These are phyloP conservation scores for Blastobasis adustella DNA, from an alignment of 2,888 invertebrate genomes.

Conservation along the genomic window DNA sequence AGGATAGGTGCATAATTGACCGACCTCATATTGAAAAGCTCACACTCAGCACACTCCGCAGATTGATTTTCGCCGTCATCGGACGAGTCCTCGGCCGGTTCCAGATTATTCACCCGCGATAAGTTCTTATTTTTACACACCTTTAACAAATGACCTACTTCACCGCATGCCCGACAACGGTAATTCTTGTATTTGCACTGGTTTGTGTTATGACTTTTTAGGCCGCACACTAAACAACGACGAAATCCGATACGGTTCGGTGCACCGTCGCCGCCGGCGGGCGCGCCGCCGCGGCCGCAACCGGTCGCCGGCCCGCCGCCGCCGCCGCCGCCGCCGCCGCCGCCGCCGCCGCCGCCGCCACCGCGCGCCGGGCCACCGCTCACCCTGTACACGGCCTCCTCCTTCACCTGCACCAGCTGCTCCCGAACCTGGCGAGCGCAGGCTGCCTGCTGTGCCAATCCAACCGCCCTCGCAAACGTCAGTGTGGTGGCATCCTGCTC, in stretches of 20 bases:
- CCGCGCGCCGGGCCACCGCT: not conserved
- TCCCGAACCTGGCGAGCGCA: not conserved
- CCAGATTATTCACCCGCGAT: not conserved
- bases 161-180: not conserved
- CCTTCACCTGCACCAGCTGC: not conserved
- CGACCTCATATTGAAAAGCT: not conserved
- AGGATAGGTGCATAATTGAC: not conserved
- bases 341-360: too few relatives aligned
- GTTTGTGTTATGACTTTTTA: not conserved
- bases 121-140: not conserved
- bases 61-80: too few relatives aligned
- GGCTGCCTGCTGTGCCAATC: conserved; percentile 1
- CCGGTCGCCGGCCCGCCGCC: not conserved
- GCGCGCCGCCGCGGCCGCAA: not conserved
- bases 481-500: conserved; percentile 3
- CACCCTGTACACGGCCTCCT: not conserved
- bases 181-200: not conserved
- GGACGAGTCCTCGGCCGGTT: too few relatives aligned
- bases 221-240: not conserved
- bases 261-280: not conserved
- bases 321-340: not conserved
- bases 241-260: too few relatives aligned
- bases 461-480: conserved; percentile 5
- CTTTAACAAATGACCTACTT: not conserved
- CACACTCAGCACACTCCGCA: not conserved